A percentile compares a stretch with the other conserved stretches of the same genome.
Conservation (phyloP, 2,888 invertebrate genomes). For the Omphaloscelis lunosa region DNA sequence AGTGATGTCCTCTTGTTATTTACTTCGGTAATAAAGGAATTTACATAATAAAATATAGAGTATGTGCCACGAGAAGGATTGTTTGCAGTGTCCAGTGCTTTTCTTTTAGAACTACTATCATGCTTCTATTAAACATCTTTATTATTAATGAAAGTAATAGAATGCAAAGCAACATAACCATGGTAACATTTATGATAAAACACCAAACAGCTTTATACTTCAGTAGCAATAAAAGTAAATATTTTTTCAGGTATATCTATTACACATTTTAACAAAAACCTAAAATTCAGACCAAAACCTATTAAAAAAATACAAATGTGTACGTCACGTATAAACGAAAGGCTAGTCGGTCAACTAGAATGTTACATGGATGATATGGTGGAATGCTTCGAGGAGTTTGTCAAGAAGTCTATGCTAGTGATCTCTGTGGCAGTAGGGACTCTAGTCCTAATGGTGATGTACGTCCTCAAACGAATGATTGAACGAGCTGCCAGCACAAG, state of each 20-base stretch:
- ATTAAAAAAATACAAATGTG: slow-evolving; percentile 72
- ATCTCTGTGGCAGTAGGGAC: slow-evolving; percentile 75
- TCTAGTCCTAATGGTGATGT: slow-evolving; percentile 73
- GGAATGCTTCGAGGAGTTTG: slow-evolving; percentile 78
- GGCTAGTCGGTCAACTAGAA: slow-evolving; percentile 71
- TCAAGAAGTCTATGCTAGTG: slow-evolving; percentile 78
- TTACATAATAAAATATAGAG: neutral
- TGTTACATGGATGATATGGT: slow-evolving; percentile 79
- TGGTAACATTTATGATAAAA: neutral
- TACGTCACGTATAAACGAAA: slow-evolving; percentile 59
- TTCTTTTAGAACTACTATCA: neutral
- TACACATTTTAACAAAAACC: slow-evolving; percentile 78
- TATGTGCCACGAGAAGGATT: neutral
- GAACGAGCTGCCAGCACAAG: neutral
- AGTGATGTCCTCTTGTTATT: neutral
- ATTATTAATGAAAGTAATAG: neutral
- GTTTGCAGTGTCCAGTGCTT: neutral
- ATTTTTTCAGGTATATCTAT: slow-evolving; percentile 83
- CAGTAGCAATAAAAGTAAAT: neutral
- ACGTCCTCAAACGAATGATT: slow-evolving; percentile 68
- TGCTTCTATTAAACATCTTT: neutral
- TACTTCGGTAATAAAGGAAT: neutral
- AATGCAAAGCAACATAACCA: neutral
- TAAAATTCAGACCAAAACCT: neutral
- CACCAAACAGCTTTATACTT: neutral